phyloP scores from a whole-genome alignment of 1,140 invertebrate species.

The Euwallacea similis region DNA sequence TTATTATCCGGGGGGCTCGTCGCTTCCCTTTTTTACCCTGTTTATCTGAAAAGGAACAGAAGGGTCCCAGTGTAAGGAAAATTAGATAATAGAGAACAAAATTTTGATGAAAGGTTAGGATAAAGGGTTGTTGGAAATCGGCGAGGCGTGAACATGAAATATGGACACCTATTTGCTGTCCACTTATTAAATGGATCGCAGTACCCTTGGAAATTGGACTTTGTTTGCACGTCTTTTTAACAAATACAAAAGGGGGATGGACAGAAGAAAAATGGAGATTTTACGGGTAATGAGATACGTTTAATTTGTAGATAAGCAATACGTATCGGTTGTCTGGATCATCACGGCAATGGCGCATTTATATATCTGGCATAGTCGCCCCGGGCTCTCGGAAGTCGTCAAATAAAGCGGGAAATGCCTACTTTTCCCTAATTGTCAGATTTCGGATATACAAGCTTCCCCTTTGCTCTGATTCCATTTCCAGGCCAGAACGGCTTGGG shows the following conservation, averaged over 20 bases:
- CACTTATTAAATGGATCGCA: too few relatives aligned
- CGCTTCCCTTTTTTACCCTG: slow-evolving; percentile 19
- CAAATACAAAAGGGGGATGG: too few relatives aligned
- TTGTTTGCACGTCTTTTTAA: too few relatives aligned
- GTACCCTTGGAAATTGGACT: too few relatives aligned
- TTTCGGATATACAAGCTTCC: slow-evolving; percentile 28
- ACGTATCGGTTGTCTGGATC: too few relatives aligned
- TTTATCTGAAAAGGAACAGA: slow-evolving; percentile 19
- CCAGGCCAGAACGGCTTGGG: neutral
- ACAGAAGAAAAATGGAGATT: too few relatives aligned
- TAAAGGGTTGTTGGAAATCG: slow-evolving; percentile 16
- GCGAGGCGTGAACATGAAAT: neutral
- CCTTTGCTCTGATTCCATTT: neutral
- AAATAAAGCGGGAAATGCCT: slow-evolving; percentile 33
- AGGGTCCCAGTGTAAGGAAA: slow-evolving; percentile 17
- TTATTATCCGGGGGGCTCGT: slow-evolving; percentile 16
- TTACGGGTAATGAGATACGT: too few relatives aligned
- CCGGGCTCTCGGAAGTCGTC: slow-evolving; percentile 18
- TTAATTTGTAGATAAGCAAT: too few relatives aligned
- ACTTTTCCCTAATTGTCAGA: slow-evolving; percentile 35
- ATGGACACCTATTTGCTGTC: neutral
- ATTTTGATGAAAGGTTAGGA: slow-evolving; percentile 13
- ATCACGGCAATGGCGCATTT: neutral
- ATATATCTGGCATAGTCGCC: slow-evolving; percentile 24
- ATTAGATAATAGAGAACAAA: slow-evolving; percentile 23